Percentiles rank a stretch among this genome's conserved stretches.
Conservation (phyloP, 2,797 vertebrate species). For the Carduelis carduelis region DNA sequence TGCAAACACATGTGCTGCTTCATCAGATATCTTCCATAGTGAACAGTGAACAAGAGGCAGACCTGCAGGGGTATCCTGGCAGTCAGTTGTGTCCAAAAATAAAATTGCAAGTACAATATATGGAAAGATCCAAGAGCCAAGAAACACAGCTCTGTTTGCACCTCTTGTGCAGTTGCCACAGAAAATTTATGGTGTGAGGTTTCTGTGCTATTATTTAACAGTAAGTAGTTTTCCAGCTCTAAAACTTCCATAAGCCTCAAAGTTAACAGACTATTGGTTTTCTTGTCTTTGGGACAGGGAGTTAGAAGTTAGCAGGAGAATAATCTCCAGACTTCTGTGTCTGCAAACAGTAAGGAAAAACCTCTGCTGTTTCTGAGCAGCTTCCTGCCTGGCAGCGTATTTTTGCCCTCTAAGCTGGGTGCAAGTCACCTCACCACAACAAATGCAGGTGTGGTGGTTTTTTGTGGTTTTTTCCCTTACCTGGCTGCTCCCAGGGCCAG, state of each 20-base stretch:
- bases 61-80: neutral
- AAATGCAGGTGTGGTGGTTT: neutral
- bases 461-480: neutral
- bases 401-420: neutral
- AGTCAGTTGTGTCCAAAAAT: neutral
- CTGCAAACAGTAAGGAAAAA: neutral
- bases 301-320: neutral
- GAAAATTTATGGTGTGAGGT: neutral
- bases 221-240: conserved; percentile 34
- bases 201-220: neutral
- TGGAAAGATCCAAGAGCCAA: neutral
- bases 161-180: neutral
- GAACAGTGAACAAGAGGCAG: neutral
- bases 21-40: neutral
- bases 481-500: neutral
- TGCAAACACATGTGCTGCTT: fast-evolving
- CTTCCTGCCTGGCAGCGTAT: neutral
- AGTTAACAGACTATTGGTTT: conserved; percentile 8
- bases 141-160: neutral
- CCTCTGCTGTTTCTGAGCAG: neutral
- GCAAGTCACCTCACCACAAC: neutral
- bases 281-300: neutral
- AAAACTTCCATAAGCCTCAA: neutral
- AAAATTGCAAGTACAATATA: neutral
- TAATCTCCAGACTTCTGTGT: neutral